phyloP scores from a whole-genome alignment of 1,140 invertebrate genomes.

The Tetragnatha versicolor region DNA sequence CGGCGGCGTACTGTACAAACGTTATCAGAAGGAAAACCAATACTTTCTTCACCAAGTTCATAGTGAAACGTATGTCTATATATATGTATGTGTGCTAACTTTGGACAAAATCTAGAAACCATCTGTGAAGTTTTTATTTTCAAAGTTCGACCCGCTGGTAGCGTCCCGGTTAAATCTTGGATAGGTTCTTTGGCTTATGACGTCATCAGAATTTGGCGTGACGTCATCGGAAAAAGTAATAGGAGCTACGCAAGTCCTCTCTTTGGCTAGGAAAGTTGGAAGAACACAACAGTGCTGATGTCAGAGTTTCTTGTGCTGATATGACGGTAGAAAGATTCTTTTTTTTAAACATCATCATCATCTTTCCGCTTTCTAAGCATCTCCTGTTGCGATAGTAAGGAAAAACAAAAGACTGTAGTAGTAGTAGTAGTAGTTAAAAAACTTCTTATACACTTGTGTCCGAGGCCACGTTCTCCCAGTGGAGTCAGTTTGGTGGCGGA shows the following conservation, averaged over 20 bases:
- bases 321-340: constrained; percentile 52
- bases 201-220: constrained; percentile 55
- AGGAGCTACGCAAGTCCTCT: constrained; percentile 49
- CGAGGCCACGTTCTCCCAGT: constrained; percentile 24
- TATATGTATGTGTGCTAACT: constrained; percentile 44
- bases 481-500: constrained; percentile 31
- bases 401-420: too few relatives aligned
- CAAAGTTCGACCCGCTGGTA: constrained; percentile 19
- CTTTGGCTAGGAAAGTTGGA: constrained; percentile 57
- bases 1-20: constrained; percentile 42
- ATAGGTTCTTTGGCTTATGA: constrained; percentile 55
- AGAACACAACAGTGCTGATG: constrained; percentile 56
- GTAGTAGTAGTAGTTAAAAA: constrained; percentile 37
- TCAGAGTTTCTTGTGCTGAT: constrained; percentile 55
- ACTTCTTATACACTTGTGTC: too few relatives aligned
- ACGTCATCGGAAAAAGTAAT: constrained; percentile 48
- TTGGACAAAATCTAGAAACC: constrained; percentile 45
- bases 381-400: constrained; percentile 45
- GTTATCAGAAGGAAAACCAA: constrained; percentile 45
- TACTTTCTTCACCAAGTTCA: constrained; percentile 18
- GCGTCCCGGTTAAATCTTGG: constrained; percentile 20
- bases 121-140: constrained; percentile 35
- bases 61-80: constrained; percentile 51
- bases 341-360: constrained; percentile 31
- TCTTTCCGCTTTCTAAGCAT: constrained; percentile 30